Evolutionary conservation across 2,113 vertebrate species (phyloP), one percentile per base, ranked within the genome.

Genomic region (Hypanus sabinus): DNA sequence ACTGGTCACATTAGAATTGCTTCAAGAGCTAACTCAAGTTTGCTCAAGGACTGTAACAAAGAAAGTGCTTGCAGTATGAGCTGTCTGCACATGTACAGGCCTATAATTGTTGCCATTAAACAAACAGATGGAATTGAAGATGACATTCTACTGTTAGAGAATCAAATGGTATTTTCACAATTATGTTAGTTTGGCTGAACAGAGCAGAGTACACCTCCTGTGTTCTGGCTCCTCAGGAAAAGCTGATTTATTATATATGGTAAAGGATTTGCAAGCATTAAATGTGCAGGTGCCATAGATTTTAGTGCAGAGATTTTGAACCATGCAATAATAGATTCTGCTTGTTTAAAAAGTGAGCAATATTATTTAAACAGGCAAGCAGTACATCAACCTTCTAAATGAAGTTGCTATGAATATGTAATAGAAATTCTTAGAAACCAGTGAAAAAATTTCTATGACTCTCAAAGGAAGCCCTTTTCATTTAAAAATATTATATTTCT

Each of bases 141-240:
- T 96, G 96, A 97, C 96, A 96, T 95, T 94, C 95, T 96, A 95
- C 95, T 97, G 96, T 97, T 96, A 96, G 95, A 95, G 96, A 95
- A 96, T 95, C 96, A 95, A 97, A 96, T 96, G 96, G 96, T 97
- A 96, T 96, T 97, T 96, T 96, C 96, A 96, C 95, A 96, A 96
- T 97, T 96, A 96, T 94, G 94, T 94, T 95, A 95, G 95, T 96
- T 96, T 96, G 96, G 96, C 95, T 96, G 96, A 96, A 95, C 96
- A 96, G 94, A 95, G 94, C 96, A 95, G 96, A 97, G 96, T 46
- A 93, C 91, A 73, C 91, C 70, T 75, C 91, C 94, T 94, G 85
- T 57, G 80, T 83, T 94, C 81, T 94, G 92, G 95, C 94, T 96
- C 68, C 95, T 94, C 95, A 85, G 94, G 92, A 94, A 95, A 95